Conservation (phyloP, 35 echinoderm and acorn worm genomes). For the Lytechinus variegatus region DNA sequence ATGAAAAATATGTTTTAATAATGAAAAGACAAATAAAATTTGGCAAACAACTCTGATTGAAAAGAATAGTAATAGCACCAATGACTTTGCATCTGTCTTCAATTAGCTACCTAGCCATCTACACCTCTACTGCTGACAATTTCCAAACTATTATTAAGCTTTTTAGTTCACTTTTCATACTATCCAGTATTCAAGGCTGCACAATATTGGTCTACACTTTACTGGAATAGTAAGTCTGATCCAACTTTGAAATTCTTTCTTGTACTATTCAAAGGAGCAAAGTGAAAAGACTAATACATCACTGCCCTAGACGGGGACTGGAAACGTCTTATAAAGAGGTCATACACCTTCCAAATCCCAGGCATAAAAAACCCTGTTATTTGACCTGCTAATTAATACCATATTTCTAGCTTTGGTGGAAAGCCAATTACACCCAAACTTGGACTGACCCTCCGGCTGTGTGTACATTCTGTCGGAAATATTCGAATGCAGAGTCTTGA, state of each 20-base stretch:
- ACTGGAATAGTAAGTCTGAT: neutral
- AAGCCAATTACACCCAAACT: constrained; percentile 18
- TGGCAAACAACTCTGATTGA: neutral
- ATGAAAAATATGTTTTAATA: neutral
- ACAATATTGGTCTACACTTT: neutral
- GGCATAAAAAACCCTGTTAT: constrained; percentile 3
- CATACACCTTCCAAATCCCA: neutral
- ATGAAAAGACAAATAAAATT: neutral
- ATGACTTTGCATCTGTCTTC: neutral
- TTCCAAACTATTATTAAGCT: neutral
- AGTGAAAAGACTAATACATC: neutral
- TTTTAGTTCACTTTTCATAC: neutral
- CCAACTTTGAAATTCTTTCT: neutral
- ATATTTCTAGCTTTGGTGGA: neutral
- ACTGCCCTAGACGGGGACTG: neutral
- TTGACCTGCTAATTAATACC: constrained; percentile 11
- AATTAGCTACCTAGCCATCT: neutral
- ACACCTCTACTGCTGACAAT: neutral
- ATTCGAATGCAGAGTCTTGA: neutral
- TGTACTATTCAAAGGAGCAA: neutral
- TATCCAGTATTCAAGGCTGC: neutral
- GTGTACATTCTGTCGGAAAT: constrained; percentile 1
- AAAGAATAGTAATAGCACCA: neutral
- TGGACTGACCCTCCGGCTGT: neutral
- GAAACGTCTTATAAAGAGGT: neutral